Percentiles rank a stretch among this genome's conserved stretches.
These are phyloP conservation scores for Glaucidium brasilianum DNA, from an alignment of 2,113 vertebrate genomes.

Conservation along the genomic window DNA sequence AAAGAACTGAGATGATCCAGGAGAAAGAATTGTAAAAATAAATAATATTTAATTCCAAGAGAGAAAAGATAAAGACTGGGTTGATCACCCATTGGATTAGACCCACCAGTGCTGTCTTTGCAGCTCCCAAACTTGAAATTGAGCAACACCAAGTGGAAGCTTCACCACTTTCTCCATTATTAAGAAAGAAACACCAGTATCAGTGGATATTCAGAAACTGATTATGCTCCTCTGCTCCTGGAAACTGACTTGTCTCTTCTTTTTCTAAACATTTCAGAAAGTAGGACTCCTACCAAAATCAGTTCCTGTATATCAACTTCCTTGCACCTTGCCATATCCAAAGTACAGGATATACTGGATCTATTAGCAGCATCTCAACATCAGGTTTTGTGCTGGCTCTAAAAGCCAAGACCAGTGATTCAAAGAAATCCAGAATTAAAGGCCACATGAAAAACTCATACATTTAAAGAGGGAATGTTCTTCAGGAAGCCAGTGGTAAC, in stretches of 20 bases:
- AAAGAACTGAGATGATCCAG: not conserved
- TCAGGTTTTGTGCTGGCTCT: not conserved
- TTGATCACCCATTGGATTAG: not conserved
- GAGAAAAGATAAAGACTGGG: not conserved
- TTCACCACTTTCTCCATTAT: not conserved
- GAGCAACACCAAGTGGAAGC: not conserved
- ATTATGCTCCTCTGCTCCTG: not conserved
- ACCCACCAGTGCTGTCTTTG: not conserved
- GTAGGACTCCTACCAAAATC: not conserved
- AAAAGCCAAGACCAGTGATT: not conserved
- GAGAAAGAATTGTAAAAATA: not conserved
- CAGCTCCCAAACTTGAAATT: not conserved
- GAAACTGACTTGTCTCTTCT: not conserved
- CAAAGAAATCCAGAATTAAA: not conserved
- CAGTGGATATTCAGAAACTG: not conserved
- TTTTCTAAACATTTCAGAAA: not conserved
- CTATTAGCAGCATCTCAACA: not conserved
- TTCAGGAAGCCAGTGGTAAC: not conserved
- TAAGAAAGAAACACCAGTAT: not conserved
- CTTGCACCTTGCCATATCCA: not conserved
- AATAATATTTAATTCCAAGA: not conserved
- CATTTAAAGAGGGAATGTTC: not conserved
- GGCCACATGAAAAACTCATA: rapidly evolving
- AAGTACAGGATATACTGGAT: not conserved
- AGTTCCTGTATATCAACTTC: not conserved